Base-by-base conservation (phyloP, 2,888 invertebrate genomes). In the Leptopilina drosophilae region DNA sequence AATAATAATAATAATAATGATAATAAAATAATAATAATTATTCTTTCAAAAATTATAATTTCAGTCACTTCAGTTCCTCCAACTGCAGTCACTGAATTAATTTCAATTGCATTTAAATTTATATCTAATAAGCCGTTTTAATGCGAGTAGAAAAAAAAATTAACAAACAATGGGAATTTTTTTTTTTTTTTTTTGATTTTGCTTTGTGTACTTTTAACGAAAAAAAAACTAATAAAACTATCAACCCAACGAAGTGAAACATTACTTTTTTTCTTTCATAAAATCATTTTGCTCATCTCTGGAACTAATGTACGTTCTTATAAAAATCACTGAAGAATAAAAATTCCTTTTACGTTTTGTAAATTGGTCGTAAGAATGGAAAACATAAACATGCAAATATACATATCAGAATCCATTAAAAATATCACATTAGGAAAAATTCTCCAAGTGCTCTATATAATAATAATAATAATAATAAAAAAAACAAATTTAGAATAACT, bases 271-370 rank as follows among this genome's bases (percentile, higher is more conserved):
- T 64, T 64, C 9, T 49, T 67, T 42, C 12, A 67, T 9, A 67
- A 11, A 67, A 67, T 20, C 12, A 46, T 46, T 62, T 73, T 73
- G 53, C 53, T 73, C 73, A 73, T 33, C 73, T 73, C 53, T 73
- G 73, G 73, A 73, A 73, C 73, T 73, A 73, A 73, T 73, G 49
- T 73, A 69, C 49, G 56, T 33, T 56, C 53, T 33, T n/a, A n/a
- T 73, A 73, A 73, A 69, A 73, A 56, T 73, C 56, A 26, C 26
- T 73, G 33, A 53, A 56, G 73, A 73, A n/a, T 56, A 33, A 69
- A 53, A 69, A 26, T 69, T 69, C 8, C 33, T 67, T 49, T 67
- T 67, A 67, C 20, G n/a, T 69, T 53, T 69, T 11, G 53, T 53
- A 69, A 53, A 69, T 69, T 69, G 12, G 20, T 14, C 14, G 20